Base-by-base conservation (phyloP, 2,113 vertebrate genomes). In the Pyxicephalus adspersus region DNA sequence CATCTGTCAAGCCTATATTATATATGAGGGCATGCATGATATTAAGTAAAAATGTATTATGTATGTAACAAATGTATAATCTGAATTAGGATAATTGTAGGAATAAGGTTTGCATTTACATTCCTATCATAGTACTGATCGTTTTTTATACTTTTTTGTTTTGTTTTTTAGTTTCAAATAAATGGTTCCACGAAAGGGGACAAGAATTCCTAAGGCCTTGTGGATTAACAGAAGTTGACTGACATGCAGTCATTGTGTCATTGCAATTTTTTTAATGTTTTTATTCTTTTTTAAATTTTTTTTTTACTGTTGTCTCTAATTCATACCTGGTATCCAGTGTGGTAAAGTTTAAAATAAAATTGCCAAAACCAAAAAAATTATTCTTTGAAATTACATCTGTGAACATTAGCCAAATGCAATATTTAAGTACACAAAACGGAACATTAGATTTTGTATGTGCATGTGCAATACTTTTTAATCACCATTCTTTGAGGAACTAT, bases 181-280 rank as follows among this genome's bases (percentile, higher is more conserved):
- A 99, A 84, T 99, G 98, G 98, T 95, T 99, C 86, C 98, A 99
- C 0, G 97, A 99, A 89, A 90, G 98, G 89, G 98, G 97, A 77
- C 98, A 99, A 16, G 97, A 99, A 84, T 99, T 99, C 89, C 91
- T 95, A 86, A 94, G 97, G 87, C 96, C 95, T 1, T 99, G 97
- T 86, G 97, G 97, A 83, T 90, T 95, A 68, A 98, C 96, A 83
- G 95, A 98, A 88, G 95, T 96, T 79, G 96, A 97, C 85, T 98
- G 93, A 98, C 82, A 22, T 52, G 70, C 52, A 38, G 68, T 29
- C 52, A 79, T 26, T 70, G 3, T 29, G 2, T 18, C 34, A 11
- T 38, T 57, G 38, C 16, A 58, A 34, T 55, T 15, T 28, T 23
- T 75, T 18, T 60, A 8, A 50, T 19, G 16, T 28, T 74, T 74